These are phyloP conservation scores for Oxycera nigricornis DNA, from an alignment of 2,888 invertebrate species.

Conservation along the genomic window DNA sequence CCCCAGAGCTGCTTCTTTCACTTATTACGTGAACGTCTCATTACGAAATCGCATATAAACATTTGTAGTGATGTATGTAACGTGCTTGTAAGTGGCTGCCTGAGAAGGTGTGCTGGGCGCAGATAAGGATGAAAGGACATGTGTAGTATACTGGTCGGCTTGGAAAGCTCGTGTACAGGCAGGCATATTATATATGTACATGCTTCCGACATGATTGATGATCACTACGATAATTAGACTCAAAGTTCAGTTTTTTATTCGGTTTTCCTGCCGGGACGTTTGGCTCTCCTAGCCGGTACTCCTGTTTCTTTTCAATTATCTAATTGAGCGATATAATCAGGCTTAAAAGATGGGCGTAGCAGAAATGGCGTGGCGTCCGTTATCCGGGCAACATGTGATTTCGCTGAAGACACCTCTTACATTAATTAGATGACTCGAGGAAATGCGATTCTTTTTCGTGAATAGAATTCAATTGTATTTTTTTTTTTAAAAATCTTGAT, in stretches of 20 bases:
- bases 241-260: background rate
- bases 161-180: background rate
- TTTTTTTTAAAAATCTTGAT: background rate
- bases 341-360: constrained; percentile 41
- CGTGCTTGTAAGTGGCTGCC: background rate
- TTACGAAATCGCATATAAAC: constrained; percentile 18
- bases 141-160: background rate
- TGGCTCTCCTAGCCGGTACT: background rate
- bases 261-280: background rate
- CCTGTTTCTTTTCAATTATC: constrained; percentile 45
- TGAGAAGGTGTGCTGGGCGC: background rate
- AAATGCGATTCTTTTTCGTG: constrained; percentile 13
- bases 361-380: constrained; percentile 1
- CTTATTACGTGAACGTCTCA: constrained; percentile 26
- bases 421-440: constrained; percentile 29
- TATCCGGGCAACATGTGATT: constrained; percentile 33
- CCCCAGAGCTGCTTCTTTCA: constrained; percentile 18
- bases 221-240: constrained; percentile 46
- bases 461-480: background rate
- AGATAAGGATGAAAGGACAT: background rate
- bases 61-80: constrained; percentile 13
- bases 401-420: constrained; percentile 35
- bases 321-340: constrained; percentile 47
- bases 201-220: constrained; percentile 46
- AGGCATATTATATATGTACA: background rate